A percentile compares a stretch with the other conserved stretches of the same genome.
phyloP scores from a whole-genome alignment of 92 coral and sea anemone genomes.

The Plumapathes pennacea region DNA sequence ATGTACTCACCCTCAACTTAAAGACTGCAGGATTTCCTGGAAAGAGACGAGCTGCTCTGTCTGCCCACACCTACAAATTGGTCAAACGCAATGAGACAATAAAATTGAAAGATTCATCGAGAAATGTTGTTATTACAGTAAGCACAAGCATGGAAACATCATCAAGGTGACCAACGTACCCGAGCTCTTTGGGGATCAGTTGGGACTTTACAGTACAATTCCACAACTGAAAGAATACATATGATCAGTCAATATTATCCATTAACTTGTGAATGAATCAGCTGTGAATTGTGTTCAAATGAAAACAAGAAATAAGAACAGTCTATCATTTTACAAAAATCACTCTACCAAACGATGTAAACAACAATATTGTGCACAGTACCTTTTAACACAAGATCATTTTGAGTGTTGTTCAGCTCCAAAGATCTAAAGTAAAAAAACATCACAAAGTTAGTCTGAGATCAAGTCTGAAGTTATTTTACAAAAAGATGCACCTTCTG shows the following conservation, averaged over 20 bases:
- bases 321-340: background rate
- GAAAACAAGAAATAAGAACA: background rate
- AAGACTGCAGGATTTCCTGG: slow-evolving; percentile 96
- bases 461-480: too few relatives aligned
- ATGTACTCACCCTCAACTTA: slow-evolving; percentile 69
- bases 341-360: background rate
- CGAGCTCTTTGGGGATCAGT: slow-evolving; percentile 89
- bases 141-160: background rate
- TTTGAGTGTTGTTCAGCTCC: slow-evolving; percentile 83
- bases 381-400: slow-evolving; percentile 95
- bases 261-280: too few relatives aligned
- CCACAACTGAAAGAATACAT: slow-evolving; percentile 61
- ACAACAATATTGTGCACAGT: background rate
- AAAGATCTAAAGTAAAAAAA: slow-evolving; percentile 60
- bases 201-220: slow-evolving; percentile 80
- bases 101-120: background rate
- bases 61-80: slow-evolving; percentile 91
- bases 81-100: background rate
- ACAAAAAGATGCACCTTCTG: slow-evolving; percentile 65
- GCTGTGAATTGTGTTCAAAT: background rate
- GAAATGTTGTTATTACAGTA: background rate
- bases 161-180: slow-evolving; percentile 38
- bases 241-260: background rate
- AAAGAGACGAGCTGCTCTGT: slow-evolving; percentile 85
- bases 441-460: background rate